Percentiles rank a stretch among this genome's conserved stretches.
Evolutionary conservation across 2,888 invertebrate genomes (phyloP).

Genomic region (Caenorhabditis zanzibari): DNA sequence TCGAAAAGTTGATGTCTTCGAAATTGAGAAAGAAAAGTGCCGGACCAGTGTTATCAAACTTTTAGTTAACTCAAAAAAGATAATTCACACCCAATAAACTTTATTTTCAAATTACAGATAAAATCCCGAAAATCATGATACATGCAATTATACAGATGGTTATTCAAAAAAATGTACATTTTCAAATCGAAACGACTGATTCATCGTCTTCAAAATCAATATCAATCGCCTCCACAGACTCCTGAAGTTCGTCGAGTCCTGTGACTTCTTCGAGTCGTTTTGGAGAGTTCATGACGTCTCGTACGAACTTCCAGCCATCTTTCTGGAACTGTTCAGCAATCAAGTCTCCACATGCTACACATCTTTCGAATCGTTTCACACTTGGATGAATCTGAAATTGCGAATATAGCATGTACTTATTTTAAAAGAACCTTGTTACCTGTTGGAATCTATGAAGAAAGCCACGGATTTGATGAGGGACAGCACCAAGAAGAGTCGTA

Average conservation of each 20-base stretch:
- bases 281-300: slow-evolving; percentile 85
- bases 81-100: background rate
- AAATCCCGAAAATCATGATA: background rate
- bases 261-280: slow-evolving; percentile 92
- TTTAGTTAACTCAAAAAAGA: background rate
- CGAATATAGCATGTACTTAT: background rate
- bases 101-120: background rate
- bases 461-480: slow-evolving; percentile 89
- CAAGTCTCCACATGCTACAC: slow-evolving; percentile 91
- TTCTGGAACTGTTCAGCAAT: slow-evolving; percentile 81
- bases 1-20: too few species aligned
- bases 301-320: slow-evolving; percentile 76
- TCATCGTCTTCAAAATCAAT: slow-evolving; percentile 71
- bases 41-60: slow-evolving; percentile 19
- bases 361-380: slow-evolving; percentile 91
- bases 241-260: slow-evolving; percentile 87
- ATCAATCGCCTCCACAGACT: slow-evolving; percentile 68
- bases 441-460: slow-evolving; percentile 89
- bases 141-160: background rate
- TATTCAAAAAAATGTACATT: slow-evolving; percentile 17
- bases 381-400: slow-evolving; percentile 88
- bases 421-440: slow-evolving; percentile 20
- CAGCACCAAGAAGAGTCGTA: slow-evolving; percentile 77
- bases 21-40: slow-evolving; percentile 10
- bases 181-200: background rate